Conservation (phyloP, 2,888 invertebrate species). For the Cheilosia soror region DNA sequence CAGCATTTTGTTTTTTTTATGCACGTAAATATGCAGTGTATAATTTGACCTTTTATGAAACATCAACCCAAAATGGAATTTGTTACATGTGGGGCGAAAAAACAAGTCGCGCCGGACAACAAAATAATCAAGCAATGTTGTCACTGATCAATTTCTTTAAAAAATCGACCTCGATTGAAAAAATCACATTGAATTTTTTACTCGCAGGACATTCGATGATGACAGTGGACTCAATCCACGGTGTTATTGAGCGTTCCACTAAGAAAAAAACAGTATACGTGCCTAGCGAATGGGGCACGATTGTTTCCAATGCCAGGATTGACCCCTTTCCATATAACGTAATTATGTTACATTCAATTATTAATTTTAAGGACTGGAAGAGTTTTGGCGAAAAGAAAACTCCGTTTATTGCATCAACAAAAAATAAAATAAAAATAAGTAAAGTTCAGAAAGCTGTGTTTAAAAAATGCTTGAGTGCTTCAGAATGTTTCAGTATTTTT, state of each 20-base stretch:
- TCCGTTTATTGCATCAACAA: neutral
- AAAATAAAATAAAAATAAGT: constrained; percentile 4
- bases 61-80: constrained; percentile 8
- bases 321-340: constrained; percentile 1
- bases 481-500: constrained; percentile 9
- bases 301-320: constrained; percentile 11
- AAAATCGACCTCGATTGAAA: neutral
- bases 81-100: constrained; percentile 33
- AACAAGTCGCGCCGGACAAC: constrained; percentile 23
- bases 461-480: constrained; percentile 1
- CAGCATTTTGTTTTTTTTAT: constrained; percentile 29
- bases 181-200: neutral
- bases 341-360: neutral
- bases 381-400: constrained; percentile 4
- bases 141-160: neutral
- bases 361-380: constrained; percentile 3
- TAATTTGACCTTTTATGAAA: constrained; percentile 13
- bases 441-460: constrained; percentile 8
- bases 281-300: constrained; percentile 26
- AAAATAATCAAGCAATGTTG: constrained; percentile 16
- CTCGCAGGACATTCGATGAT: constrained; percentile 27
- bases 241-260: constrained; percentile 17
- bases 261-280: neutral
- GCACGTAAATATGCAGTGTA: constrained; percentile 22
- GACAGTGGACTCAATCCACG: constrained; percentile 30